A percentile compares a stretch with the other conserved stretches of the same genome.
Conservation (phyloP, 2,113 vertebrate genomes). For the Spea multiplicata region DNA sequence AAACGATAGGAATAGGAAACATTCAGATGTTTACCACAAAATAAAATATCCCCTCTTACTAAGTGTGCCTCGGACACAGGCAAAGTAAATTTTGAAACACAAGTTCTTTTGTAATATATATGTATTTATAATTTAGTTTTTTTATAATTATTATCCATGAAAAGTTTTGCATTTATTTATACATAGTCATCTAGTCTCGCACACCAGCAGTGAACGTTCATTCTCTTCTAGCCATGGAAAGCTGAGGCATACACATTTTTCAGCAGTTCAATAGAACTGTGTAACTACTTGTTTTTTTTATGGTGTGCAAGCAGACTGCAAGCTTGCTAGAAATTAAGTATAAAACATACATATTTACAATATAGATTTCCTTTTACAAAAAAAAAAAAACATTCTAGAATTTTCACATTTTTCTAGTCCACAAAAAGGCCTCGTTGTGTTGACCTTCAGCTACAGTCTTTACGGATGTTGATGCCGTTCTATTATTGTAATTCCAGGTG, state of each 20-base stretch:
- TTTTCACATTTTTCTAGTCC: constrained; percentile 78
- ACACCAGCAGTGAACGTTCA: background rate
- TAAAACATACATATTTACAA: constrained; percentile 80
- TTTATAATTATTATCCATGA: background rate
- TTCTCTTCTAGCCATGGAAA: background rate
- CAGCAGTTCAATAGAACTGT: constrained; percentile 50
- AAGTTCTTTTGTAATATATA: constrained; percentile 30
- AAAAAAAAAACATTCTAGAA: constrained; percentile 65
- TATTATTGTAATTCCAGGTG: constrained; percentile 50
- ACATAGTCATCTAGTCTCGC: background rate
- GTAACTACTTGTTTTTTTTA: constrained; percentile 77
- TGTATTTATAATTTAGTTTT: background rate
- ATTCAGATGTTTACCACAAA: constrained; percentile 80
- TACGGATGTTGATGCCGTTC: constrained; percentile 67
- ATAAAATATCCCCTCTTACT: constrained; percentile 79
- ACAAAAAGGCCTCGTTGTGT: constrained; percentile 64
- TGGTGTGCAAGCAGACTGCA: constrained; percentile 81
- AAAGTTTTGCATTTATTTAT: background rate
- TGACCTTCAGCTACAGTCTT: constrained; percentile 65
- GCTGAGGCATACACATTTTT: background rate
- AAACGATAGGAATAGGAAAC: constrained; percentile 77
- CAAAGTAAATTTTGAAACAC: constrained; percentile 45
- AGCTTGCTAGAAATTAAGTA: constrained; percentile 71
- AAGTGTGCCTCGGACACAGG: constrained; percentile 74
- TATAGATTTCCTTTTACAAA: constrained; percentile 53